Evolutionary conservation across 2,113 vertebrate genomes (phyloP).

Genomic region (Sylvia atricapilla): DNA sequence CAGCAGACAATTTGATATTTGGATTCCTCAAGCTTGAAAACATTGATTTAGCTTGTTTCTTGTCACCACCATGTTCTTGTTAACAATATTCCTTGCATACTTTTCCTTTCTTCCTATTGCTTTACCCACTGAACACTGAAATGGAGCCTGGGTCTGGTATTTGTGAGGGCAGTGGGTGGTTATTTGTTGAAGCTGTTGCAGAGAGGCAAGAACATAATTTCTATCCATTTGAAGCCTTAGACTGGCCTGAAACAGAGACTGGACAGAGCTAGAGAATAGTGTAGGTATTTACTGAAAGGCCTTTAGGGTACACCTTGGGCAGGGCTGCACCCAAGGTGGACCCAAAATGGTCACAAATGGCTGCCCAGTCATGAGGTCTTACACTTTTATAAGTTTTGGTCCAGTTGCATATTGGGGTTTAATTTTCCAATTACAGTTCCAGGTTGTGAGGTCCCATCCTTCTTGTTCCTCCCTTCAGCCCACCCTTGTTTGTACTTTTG

Average conservation of each 20-base stretch:
- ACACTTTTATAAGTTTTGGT: no score
- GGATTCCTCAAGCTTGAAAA: not conserved
- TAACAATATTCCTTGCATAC: not conserved
- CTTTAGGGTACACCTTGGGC: no score
- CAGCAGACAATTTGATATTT: not conserved
- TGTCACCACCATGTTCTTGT: not conserved
- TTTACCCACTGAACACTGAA: not conserved
- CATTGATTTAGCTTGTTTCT: not conserved
- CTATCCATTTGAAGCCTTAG: not conserved
- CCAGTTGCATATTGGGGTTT: no score
- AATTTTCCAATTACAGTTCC: no score
- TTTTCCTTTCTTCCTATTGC: not conserved
- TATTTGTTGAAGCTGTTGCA: not conserved
- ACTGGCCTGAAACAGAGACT: not conserved
- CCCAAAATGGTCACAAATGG: no score
- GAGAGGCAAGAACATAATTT: not conserved
- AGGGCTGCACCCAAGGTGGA: no score
- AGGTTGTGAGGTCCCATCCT: no score
- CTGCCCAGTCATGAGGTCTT: no score
- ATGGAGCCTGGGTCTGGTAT: not conserved
- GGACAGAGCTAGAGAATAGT: not conserved
- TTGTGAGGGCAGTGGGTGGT: not conserved
- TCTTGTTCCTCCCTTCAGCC: no score
- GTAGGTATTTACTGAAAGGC: no score
- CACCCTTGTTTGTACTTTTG: no score